Conservation (phyloP, 2,888 invertebrate genomes). For the Eurytoma californica region DNA sequence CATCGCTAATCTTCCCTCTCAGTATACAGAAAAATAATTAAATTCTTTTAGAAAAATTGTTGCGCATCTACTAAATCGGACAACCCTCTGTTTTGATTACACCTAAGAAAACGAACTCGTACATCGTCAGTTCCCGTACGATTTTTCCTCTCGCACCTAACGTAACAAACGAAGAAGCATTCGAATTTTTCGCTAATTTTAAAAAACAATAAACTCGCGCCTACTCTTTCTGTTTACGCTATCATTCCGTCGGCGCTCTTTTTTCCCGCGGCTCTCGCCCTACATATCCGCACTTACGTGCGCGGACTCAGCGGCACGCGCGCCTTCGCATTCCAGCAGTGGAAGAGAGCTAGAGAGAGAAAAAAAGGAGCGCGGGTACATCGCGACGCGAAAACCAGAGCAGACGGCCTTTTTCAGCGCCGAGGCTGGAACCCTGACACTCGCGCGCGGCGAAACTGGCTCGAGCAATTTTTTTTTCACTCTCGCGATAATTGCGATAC, state of each 20-base stretch:
- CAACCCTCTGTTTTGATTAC: too few species aligned
- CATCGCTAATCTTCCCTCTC: too few species aligned
- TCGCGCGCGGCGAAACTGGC: slow-evolving; percentile 11
- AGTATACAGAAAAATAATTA: too few species aligned
- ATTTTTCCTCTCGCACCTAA: background rate
- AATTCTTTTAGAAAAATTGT: too few species aligned
- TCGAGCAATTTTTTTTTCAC: background rate
- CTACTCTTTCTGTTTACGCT: slow-evolving; percentile 3
- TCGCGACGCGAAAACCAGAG: slow-evolving; percentile 31
- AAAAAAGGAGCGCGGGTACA: background rate
- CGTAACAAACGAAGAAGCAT: background rate
- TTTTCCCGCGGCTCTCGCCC: too few species aligned
- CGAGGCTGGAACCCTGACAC: slow-evolving; percentile 48
- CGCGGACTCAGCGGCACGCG: background rate
- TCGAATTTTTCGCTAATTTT: slow-evolving; percentile 12
- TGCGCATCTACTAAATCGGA: too few species aligned
- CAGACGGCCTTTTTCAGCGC: slow-evolving; percentile 32
- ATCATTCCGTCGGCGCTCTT: background rate
- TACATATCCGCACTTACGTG: too few species aligned
- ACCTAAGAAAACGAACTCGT: too few species aligned
- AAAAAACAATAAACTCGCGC: slow-evolving; percentile 19
- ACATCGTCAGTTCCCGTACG: too few species aligned
- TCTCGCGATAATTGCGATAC: background rate
- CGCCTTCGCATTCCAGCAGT: background rate
- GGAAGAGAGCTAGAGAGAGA: background rate